These are phyloP conservation scores for Ceratothoa steindachneri DNA, from an alignment of 2,888 invertebrate species.

Conservation along the genomic window DNA sequence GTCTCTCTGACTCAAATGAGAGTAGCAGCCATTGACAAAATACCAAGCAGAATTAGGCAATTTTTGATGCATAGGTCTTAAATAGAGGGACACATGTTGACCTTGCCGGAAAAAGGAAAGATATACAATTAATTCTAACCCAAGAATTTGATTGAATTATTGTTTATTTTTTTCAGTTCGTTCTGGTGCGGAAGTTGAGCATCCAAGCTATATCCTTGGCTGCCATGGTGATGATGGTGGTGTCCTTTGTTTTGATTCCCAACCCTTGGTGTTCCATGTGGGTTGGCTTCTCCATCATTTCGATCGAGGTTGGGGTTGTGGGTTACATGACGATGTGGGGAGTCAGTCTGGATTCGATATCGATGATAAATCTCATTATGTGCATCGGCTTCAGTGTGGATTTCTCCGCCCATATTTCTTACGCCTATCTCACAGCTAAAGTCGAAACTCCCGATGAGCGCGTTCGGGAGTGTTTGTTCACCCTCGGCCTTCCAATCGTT, in stretches of 20 bases:
- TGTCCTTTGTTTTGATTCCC: conserved; percentile 88
- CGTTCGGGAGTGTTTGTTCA: conserved; percentile 53
- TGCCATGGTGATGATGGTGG: conserved; percentile 87
- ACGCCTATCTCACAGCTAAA: conserved; percentile 54
- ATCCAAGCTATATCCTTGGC: conserved; percentile 86
- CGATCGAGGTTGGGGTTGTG: conserved; percentile 87
- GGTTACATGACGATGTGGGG: conserved; percentile 96
- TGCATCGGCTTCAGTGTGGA: conserved; percentile 64
- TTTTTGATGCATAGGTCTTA: too few relatives aligned
- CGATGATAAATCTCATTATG: conserved; percentile 96
- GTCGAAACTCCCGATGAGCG: conserved; percentile 46
- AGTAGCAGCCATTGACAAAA: too few relatives aligned
- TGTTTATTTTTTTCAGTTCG: conserved; percentile 62
- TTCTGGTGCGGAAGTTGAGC: conserved; percentile 79
- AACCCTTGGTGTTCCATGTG: conserved; percentile 85
- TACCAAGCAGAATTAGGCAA: too few relatives aligned
- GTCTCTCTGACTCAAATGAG: too few relatives aligned
- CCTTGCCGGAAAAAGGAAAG: too few relatives aligned
- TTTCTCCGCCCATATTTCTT: conserved; percentile 55
- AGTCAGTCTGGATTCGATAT: conserved; percentile 88
- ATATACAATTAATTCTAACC: too few relatives aligned
- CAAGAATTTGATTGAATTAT: too few relatives aligned
- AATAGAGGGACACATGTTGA: too few relatives aligned
- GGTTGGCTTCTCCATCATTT: conserved; percentile 91
- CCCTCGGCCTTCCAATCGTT: conserved; percentile 57